Conservation (phyloP, 2,888 invertebrate genomes). For the Flabesymbios commensalis region DNA sequence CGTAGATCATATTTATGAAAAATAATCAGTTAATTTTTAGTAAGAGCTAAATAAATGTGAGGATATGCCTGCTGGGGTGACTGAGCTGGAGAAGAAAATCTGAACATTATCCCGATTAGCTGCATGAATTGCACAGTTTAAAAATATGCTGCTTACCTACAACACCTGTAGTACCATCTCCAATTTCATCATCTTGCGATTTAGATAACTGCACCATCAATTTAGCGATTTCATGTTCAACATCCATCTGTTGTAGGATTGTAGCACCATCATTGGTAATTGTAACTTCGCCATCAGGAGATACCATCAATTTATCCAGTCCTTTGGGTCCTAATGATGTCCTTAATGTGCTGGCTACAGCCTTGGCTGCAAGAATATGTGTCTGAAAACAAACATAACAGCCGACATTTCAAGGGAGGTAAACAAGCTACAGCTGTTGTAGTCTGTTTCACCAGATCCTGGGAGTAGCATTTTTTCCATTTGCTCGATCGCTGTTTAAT, state of each 20-base stretch:
- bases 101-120: too few species aligned
- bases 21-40: too few species aligned
- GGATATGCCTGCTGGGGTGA: too few species aligned
- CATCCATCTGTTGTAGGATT: constrained; percentile 97
- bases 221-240: constrained; percentile 93
- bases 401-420: too few species aligned
- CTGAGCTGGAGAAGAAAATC: too few species aligned
- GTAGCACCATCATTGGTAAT: constrained; percentile 99
- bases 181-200: constrained; percentile 99
- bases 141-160: constrained; percentile 76
- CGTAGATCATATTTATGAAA: too few species aligned
- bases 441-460: too few species aligned
- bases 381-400: constrained; percentile 73
- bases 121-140: too few species aligned
- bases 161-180: constrained; percentile 99
- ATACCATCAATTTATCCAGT: constrained; percentile 96
- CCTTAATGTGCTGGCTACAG: constrained; percentile 84
- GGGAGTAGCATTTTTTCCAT: too few species aligned
- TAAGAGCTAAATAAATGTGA: too few species aligned
- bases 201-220: constrained; percentile 96
- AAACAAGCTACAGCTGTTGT: background rate
- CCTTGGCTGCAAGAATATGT: constrained; percentile 94
- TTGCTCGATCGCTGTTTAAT: too few species aligned
- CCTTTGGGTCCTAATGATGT: constrained; percentile 94
- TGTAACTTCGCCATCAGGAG: constrained; percentile 94